A percentile compares a stretch with the other conserved stretches of the same genome.
These are phyloP conservation scores for Dreissena polymorpha DNA, from an alignment of 1,140 invertebrate species.

Conservation along the genomic window DNA sequence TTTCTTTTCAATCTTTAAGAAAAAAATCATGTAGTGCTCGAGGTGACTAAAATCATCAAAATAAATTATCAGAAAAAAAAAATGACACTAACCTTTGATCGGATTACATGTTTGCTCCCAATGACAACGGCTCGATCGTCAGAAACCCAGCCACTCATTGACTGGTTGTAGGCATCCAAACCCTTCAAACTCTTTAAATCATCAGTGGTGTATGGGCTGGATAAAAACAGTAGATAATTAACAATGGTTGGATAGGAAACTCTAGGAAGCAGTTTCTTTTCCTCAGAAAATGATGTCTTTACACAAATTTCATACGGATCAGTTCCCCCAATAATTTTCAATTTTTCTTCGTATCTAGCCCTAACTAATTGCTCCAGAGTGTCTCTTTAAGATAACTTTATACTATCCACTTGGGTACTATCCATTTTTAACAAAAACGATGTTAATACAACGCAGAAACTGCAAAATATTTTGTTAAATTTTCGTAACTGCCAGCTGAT, in stretches of 20 bases:
- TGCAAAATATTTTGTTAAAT: not conserved
- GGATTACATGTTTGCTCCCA: not conserved
- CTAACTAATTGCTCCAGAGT: not conserved
- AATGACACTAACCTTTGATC: not conserved
- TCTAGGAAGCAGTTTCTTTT: conserved; percentile 10
- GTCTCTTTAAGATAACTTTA: not conserved
- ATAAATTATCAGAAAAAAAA: no score
- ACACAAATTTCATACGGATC: conserved; percentile 11
- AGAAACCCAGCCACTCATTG: conserved; percentile 58
- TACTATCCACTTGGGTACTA: not conserved
- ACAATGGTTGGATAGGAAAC: conserved; percentile 49
- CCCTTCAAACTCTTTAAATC: conserved; percentile 56
- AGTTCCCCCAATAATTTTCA: conserved; percentile 18
- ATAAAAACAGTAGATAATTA: conserved; percentile 50
- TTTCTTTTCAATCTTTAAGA: no score
- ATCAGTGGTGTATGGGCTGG: conserved; percentile 53
- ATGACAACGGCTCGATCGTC: conserved; percentile 10
- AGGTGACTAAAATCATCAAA: no score
- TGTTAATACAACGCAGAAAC: not conserved
- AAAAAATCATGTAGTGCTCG: no score
- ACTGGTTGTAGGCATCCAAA: conserved; percentile 63
- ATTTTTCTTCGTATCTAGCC: conserved; percentile 28
- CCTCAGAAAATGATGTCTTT: not conserved
- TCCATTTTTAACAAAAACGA: not conserved
- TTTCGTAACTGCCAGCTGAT: not conserved